Conservation (phyloP, 2,113 vertebrate species). For the Centropristis striata region DNA sequence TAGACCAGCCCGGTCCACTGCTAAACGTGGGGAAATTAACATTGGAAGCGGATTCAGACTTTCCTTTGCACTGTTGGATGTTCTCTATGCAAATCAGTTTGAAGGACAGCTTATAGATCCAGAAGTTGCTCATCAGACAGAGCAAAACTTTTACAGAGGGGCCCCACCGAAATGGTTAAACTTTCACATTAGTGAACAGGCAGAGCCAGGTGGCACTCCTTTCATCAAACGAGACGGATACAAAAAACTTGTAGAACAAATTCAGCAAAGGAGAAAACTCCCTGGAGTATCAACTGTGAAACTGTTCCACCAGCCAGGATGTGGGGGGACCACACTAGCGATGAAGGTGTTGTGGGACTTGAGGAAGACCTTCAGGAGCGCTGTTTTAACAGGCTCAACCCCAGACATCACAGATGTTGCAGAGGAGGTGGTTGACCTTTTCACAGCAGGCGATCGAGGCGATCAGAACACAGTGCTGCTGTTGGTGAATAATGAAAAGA, state of each 20-base stretch:
- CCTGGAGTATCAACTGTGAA: constrained; percentile 9
- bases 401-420: constrained; percentile 20
- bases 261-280: fast-evolving
- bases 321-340: constrained; percentile 70
- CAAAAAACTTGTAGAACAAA: fast-evolving
- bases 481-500: constrained; percentile 38
- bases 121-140: not conserved
- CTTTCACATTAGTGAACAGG: constrained; percentile 57
- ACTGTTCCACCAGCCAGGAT: constrained; percentile 53
- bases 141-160: constrained; percentile 64
- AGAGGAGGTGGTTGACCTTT: constrained; percentile 53
- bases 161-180: constrained; percentile 67
- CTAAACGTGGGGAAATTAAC: too few species aligned
- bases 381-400: constrained; percentile 43
- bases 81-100: constrained; percentile 35
- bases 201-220: not conserved
- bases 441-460: constrained; percentile 19
- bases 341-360: constrained; percentile 72
- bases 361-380: constrained; percentile 54
- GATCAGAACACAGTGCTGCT: constrained; percentile 66
- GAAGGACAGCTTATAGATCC: not conserved
- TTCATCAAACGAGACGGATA: constrained; percentile 55
- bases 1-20: not conserved
- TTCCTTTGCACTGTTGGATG: constrained; percentile 7
- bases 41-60: not conserved